Conservation (phyloP, 2,888 invertebrate genomes). For the Cosmia trapezina region DNA sequence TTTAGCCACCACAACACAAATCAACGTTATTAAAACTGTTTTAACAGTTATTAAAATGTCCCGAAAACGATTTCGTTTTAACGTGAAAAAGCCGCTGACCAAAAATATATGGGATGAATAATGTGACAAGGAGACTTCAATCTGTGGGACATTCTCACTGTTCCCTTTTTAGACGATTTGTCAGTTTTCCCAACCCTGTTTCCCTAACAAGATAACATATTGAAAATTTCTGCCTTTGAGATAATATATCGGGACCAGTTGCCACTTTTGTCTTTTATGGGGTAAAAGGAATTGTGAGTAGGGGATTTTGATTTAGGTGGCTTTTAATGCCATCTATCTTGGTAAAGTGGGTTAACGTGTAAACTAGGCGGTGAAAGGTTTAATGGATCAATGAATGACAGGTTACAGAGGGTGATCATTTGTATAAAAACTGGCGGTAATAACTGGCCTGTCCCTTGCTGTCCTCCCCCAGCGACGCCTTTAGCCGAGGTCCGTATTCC, state of each 20-base stretch:
- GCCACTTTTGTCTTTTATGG: conserved; percentile 56
- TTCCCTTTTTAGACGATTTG: conserved; percentile 44
- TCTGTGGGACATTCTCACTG: conserved; percentile 33
- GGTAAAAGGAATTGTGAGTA: conserved; percentile 26
- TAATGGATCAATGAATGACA: not conserved
- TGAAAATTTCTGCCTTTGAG: conserved; percentile 39
- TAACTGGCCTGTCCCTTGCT: no score
- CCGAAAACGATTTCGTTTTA: conserved; percentile 36
- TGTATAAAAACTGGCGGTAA: no score
- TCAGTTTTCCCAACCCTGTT: conserved; percentile 25
- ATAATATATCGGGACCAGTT: conserved; percentile 42
- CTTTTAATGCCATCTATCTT: conserved; percentile 24
- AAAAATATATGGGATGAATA: conserved; percentile 54
- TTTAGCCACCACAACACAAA: conserved; percentile 38
- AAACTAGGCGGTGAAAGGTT: conserved; percentile 3
- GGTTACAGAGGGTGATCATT: not conserved
- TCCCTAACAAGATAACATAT: conserved; percentile 28
- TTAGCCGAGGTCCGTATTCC: no score
- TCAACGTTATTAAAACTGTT: conserved; percentile 54
- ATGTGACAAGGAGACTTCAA: conserved; percentile 53
- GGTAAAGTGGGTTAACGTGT: not conserved
- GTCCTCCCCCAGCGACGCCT: no score
- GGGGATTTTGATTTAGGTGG: conserved; percentile 34
- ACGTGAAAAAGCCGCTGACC: conserved; percentile 42
- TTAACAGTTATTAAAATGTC: conserved; percentile 51